Conservation (phyloP, 2,797 vertebrate species). For the Helicolenus hilgendorfi region DNA sequence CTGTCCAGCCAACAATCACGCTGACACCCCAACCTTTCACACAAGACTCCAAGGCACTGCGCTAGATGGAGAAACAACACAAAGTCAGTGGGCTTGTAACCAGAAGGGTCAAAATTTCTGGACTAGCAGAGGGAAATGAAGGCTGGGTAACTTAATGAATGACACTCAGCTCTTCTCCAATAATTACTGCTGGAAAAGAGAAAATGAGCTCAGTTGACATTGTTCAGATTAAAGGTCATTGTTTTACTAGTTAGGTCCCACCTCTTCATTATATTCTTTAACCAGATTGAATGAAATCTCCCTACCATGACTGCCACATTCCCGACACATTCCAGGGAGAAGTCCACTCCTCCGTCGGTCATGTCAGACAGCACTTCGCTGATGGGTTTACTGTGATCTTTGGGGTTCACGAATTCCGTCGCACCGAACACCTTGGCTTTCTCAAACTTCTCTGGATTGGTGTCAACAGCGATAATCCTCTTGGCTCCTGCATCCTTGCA, state of each 20-base stretch:
- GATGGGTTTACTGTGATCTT: slow-evolving; percentile 93
- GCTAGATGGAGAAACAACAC: slow-evolving; percentile 79
- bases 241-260: not conserved
- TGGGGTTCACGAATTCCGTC: slow-evolving; percentile 94
- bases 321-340: slow-evolving; percentile 96
- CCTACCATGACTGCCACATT: slow-evolving; percentile 95
- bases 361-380: slow-evolving; percentile 93
- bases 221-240: not conserved
- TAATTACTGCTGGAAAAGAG: not conserved
- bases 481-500: slow-evolving; percentile 95
- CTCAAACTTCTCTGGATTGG: slow-evolving; percentile 94
- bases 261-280: not conserved
- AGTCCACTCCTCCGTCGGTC: slow-evolving; percentile 96
- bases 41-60: slow-evolving; percentile 94
- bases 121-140: not conserved
- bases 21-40: slow-evolving; percentile 95
- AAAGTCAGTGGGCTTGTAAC: not conserved
- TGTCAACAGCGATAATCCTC: slow-evolving; percentile 94
- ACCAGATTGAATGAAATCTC: too few species aligned
- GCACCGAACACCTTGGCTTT: slow-evolving; percentile 95
- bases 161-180: not conserved
- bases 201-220: not conserved
- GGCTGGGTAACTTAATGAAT: not conserved
- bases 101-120: not conserved
- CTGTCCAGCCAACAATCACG: slow-evolving; percentile 95